A percentile compares a stretch with the other conserved stretches of the same genome.
phyloP scores from a whole-genome alignment of 2,797 vertebrate genomes.

The Esox lucius region DNA sequence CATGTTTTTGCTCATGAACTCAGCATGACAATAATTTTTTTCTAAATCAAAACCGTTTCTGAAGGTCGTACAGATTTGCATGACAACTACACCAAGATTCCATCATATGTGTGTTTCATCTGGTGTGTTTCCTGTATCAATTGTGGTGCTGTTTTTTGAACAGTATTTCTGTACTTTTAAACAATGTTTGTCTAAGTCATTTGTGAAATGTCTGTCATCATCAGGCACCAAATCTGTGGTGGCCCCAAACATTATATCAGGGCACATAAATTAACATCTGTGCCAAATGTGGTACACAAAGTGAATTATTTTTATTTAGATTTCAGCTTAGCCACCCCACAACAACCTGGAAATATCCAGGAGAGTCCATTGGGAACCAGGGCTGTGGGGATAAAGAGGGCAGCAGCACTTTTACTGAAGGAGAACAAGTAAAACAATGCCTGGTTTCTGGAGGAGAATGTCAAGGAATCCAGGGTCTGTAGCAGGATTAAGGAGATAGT shows the following conservation, averaged over 20 bases:
- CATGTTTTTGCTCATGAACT: neutral
- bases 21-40: neutral
- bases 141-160: neutral
- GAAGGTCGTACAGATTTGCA: neutral
- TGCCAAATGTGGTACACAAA: neutral
- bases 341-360: constrained; percentile 21
- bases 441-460: constrained; percentile 64
- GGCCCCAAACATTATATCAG: neutral
- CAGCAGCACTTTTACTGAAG: constrained; percentile 71
- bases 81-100: neutral
- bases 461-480: constrained; percentile 71
- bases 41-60: neutral
- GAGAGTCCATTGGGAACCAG: constrained; percentile 69
- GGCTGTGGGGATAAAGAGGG: constrained; percentile 79
- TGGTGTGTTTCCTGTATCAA: neutral
- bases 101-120: neutral
- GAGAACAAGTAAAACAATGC: constrained; percentile 73
- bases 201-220: neutral
- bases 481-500: constrained; percentile 66
- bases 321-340: neutral
- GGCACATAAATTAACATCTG: neutral
- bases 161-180: neutral
- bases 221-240: neutral
- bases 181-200: neutral
- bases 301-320: neutral